These are phyloP conservation scores for Megaceryle alcyon DNA, from an alignment of 2,797 vertebrate species.

Conservation along the genomic window DNA sequence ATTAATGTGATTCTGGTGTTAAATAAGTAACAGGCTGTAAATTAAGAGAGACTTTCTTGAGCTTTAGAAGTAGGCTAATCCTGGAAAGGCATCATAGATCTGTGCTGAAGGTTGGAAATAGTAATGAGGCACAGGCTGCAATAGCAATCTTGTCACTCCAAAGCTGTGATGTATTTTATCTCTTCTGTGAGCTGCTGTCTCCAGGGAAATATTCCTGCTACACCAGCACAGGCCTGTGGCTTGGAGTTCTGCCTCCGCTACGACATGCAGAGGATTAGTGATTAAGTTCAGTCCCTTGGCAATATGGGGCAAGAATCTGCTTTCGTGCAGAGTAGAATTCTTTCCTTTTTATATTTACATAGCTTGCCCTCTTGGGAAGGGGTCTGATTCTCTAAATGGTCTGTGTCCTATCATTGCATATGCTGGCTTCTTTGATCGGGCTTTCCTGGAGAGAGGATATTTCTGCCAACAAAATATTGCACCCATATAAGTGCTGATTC, in stretches of 20 bases:
- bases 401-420: not conserved
- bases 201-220: constrained; percentile 47
- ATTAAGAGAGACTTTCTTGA: constrained; percentile 60
- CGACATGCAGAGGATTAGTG: constrained; percentile 9
- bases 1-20: constrained; percentile 52
- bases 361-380: not conserved
- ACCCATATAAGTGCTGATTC: not conserved
- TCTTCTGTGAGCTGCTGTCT: constrained; percentile 43
- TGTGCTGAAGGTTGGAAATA: constrained; percentile 62
- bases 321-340: not conserved
- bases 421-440: not conserved
- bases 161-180: constrained; percentile 44
- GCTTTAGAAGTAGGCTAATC: constrained; percentile 61
- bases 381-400: not conserved
- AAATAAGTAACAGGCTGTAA: constrained; percentile 64
- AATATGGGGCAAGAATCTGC: not conserved
- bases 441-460: not conserved
- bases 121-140: constrained; percentile 47
- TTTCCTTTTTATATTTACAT: not conserved
- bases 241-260: not conserved
- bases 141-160: constrained; percentile 48
- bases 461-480: not conserved
- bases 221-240: not conserved
- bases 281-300: constrained; percentile 33
- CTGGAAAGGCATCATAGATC: constrained; percentile 56